Evolutionary conservation across 1,140 invertebrate genomes (phyloP).

Genomic region (Bombus soroeensis): DNA sequence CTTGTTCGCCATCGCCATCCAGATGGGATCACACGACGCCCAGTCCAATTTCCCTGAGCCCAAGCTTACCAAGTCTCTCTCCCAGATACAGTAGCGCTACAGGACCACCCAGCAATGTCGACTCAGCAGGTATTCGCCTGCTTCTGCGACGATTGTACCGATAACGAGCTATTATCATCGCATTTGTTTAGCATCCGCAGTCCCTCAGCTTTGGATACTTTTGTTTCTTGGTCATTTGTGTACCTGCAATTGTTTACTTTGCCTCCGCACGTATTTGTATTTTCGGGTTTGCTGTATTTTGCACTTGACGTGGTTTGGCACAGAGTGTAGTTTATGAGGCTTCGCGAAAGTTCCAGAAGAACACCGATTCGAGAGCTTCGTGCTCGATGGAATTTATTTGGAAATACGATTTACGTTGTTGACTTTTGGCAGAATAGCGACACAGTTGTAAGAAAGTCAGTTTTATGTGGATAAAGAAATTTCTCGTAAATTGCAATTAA

Average conservation of each 20-base stretch:
- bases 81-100: conserved; percentile 79
- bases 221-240: background rate
- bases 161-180: background rate
- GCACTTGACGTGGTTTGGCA: no score
- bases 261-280: background rate
- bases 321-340: no score
- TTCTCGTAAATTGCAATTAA: no score
- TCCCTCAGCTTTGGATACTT: no score
- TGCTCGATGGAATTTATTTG: no score
- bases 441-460: no score
- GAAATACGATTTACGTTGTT: no score
- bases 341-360: no score
- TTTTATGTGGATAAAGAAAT: no score
- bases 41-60: conserved; percentile 85
- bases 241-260: background rate
- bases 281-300: background rate
- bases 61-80: conserved; percentile 84
- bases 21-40: conserved; percentile 84
- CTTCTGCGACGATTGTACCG: conserved; percentile 4
- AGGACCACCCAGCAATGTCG: conserved; percentile 79
- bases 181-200: background rate
- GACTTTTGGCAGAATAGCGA: no score
- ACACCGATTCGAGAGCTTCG: no score
- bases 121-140: conserved; percentile 78
- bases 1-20: conserved; percentile 74